Conservation (phyloP, 2,888 invertebrate species). For the Diarsia mendica region DNA sequence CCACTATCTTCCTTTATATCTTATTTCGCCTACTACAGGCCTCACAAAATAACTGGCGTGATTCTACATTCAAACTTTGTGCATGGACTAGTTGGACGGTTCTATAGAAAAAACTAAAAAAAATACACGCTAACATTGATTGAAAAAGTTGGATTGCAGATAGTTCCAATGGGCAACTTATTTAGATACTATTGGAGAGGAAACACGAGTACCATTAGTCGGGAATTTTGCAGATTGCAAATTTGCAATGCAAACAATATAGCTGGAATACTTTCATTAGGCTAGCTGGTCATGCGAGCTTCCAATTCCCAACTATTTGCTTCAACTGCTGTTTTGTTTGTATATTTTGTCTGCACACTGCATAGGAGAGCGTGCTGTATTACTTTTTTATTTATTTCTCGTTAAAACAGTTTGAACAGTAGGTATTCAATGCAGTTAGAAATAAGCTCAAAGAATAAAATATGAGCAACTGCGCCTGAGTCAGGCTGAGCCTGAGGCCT, state of each 20-base stretch:
- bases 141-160: slow-evolving; percentile 35
- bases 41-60: background rate
- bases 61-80: background rate
- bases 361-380: no score
- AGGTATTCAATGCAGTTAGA: no score
- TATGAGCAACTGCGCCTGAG: no score
- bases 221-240: slow-evolving; percentile 44
- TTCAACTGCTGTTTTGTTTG: background rate
- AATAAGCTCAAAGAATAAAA: no score
- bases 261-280: slow-evolving; percentile 23
- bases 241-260: slow-evolving; percentile 19
- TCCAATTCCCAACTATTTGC: background rate
- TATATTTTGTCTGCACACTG: background rate
- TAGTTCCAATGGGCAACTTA: slow-evolving; percentile 16
- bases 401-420: no score
- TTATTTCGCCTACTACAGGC: background rate
- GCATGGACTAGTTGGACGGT: background rate
- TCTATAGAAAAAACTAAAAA: background rate
- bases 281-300: background rate
- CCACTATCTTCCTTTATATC: background rate
- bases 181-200: slow-evolving; percentile 24
- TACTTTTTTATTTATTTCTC: no score
- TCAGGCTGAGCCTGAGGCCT: no score
- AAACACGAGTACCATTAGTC: slow-evolving; percentile 29
- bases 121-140: slow-evolving; percentile 6